phyloP scores from a whole-genome alignment of 1,140 invertebrate genomes.

The Bacillus rossius region DNA sequence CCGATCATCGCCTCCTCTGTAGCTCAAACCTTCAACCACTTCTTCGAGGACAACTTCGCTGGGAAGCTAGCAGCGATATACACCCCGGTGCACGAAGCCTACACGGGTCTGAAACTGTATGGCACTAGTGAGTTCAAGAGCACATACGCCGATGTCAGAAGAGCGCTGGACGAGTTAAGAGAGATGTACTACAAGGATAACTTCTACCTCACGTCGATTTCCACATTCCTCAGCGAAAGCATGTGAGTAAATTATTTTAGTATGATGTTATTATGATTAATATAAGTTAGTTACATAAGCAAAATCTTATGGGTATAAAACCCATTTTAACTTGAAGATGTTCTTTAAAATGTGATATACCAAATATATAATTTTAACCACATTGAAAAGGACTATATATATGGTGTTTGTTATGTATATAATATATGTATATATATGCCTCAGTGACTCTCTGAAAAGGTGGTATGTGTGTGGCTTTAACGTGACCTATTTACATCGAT shows the following conservation, averaged over 20 bases:
- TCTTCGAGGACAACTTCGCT: slow-evolving; percentile 7
- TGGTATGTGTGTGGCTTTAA: no score
- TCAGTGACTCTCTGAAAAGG: no score
- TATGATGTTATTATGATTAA: not conserved
- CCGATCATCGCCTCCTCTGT: not conserved
- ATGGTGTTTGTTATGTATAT: no score
- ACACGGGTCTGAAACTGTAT: not conserved
- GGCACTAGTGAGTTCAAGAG: not conserved
- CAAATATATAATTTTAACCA: no score
- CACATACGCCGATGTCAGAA: slow-evolving; percentile 1
- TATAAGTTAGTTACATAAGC: not conserved
- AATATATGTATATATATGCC: no score
- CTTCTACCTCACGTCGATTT: slow-evolving; percentile 11
- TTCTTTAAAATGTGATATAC: no score
- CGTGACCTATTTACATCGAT: no score
- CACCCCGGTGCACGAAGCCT: not conserved
- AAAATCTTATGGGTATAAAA: not conserved
- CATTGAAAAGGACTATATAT: no score
- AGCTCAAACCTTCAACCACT: not conserved
- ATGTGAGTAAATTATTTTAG: slow-evolving; percentile 9
- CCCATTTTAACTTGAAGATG: not conserved
- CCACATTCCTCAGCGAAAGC: not conserved
- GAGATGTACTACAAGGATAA: slow-evolving; percentile 9
- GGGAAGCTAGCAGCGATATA: not conserved
- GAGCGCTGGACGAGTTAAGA: not conserved